Percentiles rank a stretch among this genome's conserved stretches.
phyloP scores from a whole-genome alignment of 2,888 invertebrate species.

The Merodon equestris region DNA sequence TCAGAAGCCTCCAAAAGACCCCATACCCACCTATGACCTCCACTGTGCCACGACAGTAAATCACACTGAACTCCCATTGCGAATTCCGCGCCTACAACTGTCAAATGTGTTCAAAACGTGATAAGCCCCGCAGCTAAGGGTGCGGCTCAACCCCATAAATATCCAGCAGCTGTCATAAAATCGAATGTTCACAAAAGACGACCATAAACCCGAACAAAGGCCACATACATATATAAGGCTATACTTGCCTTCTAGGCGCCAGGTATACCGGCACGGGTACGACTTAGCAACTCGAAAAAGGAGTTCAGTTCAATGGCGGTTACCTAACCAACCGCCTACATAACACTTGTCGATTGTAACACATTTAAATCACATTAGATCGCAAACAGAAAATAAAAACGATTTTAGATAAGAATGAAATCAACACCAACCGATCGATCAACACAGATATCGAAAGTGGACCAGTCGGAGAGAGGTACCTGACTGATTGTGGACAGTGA shows the following conservation, averaged over 20 bases:
- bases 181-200: constrained; percentile 10
- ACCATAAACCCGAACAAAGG: constrained; percentile 22
- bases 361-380: constrained; percentile 34
- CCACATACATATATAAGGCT: neutral
- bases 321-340: constrained; percentile 17
- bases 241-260: constrained; percentile 27
- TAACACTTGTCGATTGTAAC: constrained; percentile 26
- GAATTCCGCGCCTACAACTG: no score
- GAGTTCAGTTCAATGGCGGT: constrained; percentile 5
- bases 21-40: no score
- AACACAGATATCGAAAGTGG: no score
- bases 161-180: constrained; percentile 16
- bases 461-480: no score
- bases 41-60: no score
- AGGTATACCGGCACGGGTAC: constrained; percentile 5
- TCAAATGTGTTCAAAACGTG: no score
- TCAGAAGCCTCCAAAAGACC: no score
- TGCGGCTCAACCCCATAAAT: neutral
- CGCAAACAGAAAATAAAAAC: neutral
- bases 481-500: no score
- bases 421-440: constrained; percentile 20
- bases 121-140: neutral
- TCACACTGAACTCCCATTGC: no score
- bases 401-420: constrained; percentile 25
- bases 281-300: neutral